Percentiles rank a stretch among this genome's conserved stretches.
Evolutionary conservation across 2,888 invertebrate genomes (phyloP).

Genomic region (Lasioglossum morio): DNA sequence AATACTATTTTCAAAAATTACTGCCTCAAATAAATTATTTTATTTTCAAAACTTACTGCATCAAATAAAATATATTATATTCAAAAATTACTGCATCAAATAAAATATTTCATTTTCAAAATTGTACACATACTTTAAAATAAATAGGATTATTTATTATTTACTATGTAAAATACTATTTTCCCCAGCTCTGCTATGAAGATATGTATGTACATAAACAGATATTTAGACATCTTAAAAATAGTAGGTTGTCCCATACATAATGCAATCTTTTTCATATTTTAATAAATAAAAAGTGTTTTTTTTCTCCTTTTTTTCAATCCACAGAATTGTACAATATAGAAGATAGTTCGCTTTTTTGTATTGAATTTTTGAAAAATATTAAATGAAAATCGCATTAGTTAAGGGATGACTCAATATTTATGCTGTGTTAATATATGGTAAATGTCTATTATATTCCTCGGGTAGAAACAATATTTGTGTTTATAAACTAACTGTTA

Average conservation of each 20-base stretch:
- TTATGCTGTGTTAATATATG: neutral
- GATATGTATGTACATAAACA: neutral
- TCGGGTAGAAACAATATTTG: no score
- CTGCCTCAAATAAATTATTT: no score
- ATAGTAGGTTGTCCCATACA: neutral
- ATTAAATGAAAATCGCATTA: neutral
- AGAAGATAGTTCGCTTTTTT: neutral
- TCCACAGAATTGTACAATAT: neutral
- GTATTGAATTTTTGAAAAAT: neutral
- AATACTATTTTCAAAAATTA: no score
- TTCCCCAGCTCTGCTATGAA: no score
- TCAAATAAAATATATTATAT: no score
- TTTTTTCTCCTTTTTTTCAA: neutral
- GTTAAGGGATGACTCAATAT: neutral
- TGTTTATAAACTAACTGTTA: no score
- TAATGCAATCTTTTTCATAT: neutral
- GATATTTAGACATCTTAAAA: neutral
- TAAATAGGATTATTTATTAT: no score
- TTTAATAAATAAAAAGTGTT: neutral
- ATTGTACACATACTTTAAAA: no score
- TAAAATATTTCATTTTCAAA: no score
- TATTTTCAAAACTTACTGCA: no score
- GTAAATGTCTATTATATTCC: neutral
- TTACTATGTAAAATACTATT: no score
- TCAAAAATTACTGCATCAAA: no score